These are phyloP conservation scores for Aleadryas rufinucha DNA, from an alignment of 2,113 vertebrate species.

Conservation along the genomic window DNA sequence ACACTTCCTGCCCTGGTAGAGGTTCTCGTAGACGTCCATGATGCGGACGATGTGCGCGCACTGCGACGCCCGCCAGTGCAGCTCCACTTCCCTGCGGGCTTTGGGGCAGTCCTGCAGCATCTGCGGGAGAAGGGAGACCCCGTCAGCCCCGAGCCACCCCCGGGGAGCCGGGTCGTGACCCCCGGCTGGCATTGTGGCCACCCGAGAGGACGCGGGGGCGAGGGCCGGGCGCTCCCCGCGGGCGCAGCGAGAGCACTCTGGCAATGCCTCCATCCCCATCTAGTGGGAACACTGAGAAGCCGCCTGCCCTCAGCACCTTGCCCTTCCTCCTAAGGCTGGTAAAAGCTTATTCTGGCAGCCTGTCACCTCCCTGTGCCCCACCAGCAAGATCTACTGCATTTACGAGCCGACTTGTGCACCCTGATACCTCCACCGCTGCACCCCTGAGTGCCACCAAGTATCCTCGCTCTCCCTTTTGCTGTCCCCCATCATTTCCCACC, in stretches of 20 bases:
- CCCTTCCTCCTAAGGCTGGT: background rate
- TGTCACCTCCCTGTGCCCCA: background rate
- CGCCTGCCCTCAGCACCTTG: background rate
- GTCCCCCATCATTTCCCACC: background rate
- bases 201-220: fast-evolving
- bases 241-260: fast-evolving
- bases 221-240: background rate
- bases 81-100: conserved; percentile 92
- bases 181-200: background rate
- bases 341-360: background rate
- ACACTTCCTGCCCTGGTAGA: conserved; percentile 91
- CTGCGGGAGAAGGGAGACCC: conserved; percentile 54
- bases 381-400: fast-evolving
- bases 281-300: background rate
- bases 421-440: fast-evolving
- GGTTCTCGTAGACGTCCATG: conserved; percentile 95
- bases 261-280: conserved; percentile 31
- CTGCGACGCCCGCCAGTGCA: conserved; percentile 94
- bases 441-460: background rate
- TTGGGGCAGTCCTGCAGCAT: conserved; percentile 97
- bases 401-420: fast-evolving
- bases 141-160: background rate
- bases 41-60: conserved; percentile 93
- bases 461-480: background rate
- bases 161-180: fast-evolving